Base-by-base conservation (phyloP, 1,140 invertebrate genomes). In the Batillaria attramentaria region DNA sequence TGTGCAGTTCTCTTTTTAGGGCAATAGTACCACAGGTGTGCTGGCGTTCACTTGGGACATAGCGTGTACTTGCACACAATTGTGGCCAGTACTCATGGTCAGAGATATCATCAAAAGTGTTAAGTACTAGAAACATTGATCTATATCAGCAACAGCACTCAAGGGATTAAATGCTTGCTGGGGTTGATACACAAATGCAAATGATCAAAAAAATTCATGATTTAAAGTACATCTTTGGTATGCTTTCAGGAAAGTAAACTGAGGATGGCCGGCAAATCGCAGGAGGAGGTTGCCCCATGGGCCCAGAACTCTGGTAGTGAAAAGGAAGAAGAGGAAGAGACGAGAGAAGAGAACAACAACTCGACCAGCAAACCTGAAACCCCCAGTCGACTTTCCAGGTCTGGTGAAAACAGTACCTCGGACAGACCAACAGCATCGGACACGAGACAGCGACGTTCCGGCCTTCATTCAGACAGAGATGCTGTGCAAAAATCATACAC, bases 271-370 rank as follows among this genome's bases (percentile, higher is more conserved):
- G n/a, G 35, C 42, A 28, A 20, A 70, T 41, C 37, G 31, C 37
- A 66, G 28, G 73, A 75, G 13, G 42, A 66, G 43, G 72, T 73
- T 35, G 75, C 70, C 6, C n/a, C 70, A 18, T 81, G 79, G 80
- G 80, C 81, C 46, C 72, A 83, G 35, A 77, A 80, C n/a, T 76
- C 75, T 37, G 81, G 80, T 28, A 69, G 79, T 33, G 70, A 79
- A 8, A 24, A 54, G 54, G 78, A 79, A n/a, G 60, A 72, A 33
- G 41, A 81, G 39, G 70, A 78, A 35, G 70, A 41, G 50, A 69
- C 24, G 41, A 39, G 75, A 8, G 66, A 28, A 73, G 35, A 68
- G 43, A 57, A 81, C 33, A 24, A 75, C 24, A 84, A 78, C 46
- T 75, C 77, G 72, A 69, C 76, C 77, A 75, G 37, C 54, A n/a